Evolutionary conservation across 92 coral and sea anemone species (phyloP).

Genomic region (Phenganax subtilis): DNA sequence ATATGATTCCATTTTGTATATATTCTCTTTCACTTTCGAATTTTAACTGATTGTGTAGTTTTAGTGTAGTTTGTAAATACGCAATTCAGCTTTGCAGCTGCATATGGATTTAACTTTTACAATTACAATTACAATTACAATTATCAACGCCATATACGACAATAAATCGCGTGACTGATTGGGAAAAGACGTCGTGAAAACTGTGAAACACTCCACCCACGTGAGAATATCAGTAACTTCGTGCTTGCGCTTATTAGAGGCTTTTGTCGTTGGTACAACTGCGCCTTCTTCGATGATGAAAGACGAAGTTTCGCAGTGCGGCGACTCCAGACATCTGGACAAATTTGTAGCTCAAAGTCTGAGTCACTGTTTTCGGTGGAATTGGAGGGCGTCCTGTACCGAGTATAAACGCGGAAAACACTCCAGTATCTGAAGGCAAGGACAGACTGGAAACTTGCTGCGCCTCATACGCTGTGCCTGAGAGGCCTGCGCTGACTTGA

Average conservation of each 20-base stretch:
- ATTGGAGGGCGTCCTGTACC: slow-evolving; percentile 22
- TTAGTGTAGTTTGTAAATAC: too few species aligned
- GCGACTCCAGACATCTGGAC: background rate
- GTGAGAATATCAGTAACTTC: background rate
- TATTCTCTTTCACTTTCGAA: too few species aligned
- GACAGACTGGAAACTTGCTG: too few species aligned
- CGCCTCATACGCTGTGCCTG: too few species aligned
- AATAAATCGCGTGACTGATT: too few species aligned
- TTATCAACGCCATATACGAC: background rate
- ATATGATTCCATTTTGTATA: too few species aligned
- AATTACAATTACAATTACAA: too few species aligned
- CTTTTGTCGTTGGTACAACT: background rate
- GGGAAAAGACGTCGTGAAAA: background rate
- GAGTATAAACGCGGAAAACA: background rate
- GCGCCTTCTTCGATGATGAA: background rate
- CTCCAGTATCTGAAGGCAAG: background rate
- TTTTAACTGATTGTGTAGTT: too few species aligned
- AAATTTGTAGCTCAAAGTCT: background rate
- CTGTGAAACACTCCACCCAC: slow-evolving; percentile 1
- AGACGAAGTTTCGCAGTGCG: background rate
- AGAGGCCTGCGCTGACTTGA: too few species aligned
- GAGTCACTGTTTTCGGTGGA: slow-evolving; percentile 5
- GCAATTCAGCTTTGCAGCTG: too few species aligned
- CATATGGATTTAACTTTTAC: too few species aligned
- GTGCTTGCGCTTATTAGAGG: background rate